Evolutionary conservation across 2,113 vertebrate species (phyloP).

Genomic region (Petroica traversi): DNA sequence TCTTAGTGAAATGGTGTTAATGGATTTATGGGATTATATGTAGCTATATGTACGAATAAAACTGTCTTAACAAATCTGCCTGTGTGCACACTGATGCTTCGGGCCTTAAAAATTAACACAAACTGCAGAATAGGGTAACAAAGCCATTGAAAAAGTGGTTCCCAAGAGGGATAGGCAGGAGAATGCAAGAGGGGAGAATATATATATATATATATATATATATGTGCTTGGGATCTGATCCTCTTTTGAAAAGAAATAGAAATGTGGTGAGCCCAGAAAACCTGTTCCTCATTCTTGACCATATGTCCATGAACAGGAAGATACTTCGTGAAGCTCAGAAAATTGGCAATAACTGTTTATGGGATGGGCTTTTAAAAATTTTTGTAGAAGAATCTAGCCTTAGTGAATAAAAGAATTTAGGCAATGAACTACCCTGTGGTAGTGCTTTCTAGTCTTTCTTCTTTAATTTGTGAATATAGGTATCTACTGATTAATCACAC

Average conservation of each 20-base stretch:
- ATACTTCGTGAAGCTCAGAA: neutral
- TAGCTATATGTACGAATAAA: neutral
- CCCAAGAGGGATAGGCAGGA: neutral
- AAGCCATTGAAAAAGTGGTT: neutral
- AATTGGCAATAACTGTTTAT: neutral
- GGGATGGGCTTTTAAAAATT: neutral
- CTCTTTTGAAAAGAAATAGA: neutral
- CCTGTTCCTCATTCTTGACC: neutral
- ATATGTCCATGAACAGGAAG: neutral
- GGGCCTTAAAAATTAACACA: neutral
- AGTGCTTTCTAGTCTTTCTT: neutral
- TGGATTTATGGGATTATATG: neutral
- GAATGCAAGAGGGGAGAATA: neutral
- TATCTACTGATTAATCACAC: slow-evolving; percentile 43
- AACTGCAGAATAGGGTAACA: neutral
- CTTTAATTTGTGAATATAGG: neutral
- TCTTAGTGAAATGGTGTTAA: neutral
- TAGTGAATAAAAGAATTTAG: neutral
- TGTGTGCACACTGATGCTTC: neutral
- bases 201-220: neutral
- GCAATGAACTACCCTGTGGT: neutral
- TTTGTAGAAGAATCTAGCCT: neutral
- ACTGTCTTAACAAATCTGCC: neutral
- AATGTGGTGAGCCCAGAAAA: neutral
- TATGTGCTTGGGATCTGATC: neutral